A percentile compares a stretch with the other conserved stretches of the same genome.
Conservation (phyloP, 2,113 vertebrate species). For the Butastur rufipennis region DNA sequence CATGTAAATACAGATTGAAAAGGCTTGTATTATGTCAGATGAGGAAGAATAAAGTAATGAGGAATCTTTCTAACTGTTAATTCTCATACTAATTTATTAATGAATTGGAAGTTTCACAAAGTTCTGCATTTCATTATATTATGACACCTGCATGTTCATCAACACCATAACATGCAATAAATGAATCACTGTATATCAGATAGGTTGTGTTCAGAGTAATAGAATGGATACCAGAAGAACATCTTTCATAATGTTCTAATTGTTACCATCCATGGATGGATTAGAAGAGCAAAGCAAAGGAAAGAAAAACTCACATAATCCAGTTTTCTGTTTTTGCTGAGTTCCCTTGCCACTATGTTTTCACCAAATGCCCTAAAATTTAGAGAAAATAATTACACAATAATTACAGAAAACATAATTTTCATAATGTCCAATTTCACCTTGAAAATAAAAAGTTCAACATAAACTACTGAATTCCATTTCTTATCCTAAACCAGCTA, state of each 20-base stretch:
- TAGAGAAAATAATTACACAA: background rate
- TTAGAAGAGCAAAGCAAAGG: background rate
- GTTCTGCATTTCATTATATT: background rate
- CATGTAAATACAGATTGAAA: background rate
- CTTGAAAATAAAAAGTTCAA: background rate
- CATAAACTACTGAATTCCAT: background rate
- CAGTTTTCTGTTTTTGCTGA: background rate
- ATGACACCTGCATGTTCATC: background rate
- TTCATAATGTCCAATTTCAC: background rate
- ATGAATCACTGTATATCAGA: background rate
- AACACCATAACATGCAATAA: background rate
- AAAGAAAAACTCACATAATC: background rate
- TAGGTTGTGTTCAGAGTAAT: background rate
- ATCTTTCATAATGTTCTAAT: background rate
- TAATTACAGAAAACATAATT: background rate
- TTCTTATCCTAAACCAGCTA: background rate
- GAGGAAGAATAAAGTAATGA: background rate
- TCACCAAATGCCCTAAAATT: background rate
- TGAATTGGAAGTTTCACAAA: background rate
- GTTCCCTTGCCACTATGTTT: background rate
- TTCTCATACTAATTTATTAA: background rate
- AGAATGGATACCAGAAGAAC: background rate
- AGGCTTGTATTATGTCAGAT: background rate
- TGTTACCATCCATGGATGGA: background rate
- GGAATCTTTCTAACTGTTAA: background rate